Evolutionary conservation across 2,113 vertebrate species (phyloP).

Genomic region (Sitta europaea): DNA sequence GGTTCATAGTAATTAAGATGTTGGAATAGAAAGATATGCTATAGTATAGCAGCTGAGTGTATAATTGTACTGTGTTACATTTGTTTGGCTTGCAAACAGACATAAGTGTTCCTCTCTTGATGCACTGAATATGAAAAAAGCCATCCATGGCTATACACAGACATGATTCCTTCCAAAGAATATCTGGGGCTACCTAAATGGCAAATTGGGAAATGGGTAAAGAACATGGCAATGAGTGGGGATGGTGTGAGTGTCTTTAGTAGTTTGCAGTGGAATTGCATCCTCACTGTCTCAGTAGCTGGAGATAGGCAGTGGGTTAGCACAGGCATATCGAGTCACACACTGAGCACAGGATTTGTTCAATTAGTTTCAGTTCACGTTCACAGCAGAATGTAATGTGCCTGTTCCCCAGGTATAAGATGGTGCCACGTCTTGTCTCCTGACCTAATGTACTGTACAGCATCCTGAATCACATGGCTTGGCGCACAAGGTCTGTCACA

Average conservation of each 20-base stretch:
- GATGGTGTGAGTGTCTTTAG: background rate
- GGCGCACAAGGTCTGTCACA: background rate
- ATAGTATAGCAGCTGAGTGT: background rate
- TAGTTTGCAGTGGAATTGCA: background rate
- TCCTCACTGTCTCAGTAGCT: background rate
- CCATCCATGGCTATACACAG: background rate
- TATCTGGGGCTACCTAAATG: background rate
- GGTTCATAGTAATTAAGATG: background rate
- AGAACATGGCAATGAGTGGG: background rate
- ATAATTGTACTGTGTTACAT: background rate
- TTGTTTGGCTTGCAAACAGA: background rate
- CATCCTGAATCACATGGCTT: background rate
- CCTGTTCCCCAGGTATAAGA: background rate
- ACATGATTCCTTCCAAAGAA: background rate
- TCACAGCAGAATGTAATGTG: background rate
- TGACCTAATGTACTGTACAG: slow-evolving; percentile 34
- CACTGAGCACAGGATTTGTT: background rate
- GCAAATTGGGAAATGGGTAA: background rate
- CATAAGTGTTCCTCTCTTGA: background rate
- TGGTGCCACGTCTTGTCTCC: background rate
- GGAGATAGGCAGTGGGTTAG: background rate
- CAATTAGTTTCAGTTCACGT: background rate
- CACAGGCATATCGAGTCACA: background rate
- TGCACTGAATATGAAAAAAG: background rate
- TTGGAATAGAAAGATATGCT: background rate